phyloP scores from a whole-genome alignment of 2,888 invertebrate species.

The Epinotia demarniana region DNA sequence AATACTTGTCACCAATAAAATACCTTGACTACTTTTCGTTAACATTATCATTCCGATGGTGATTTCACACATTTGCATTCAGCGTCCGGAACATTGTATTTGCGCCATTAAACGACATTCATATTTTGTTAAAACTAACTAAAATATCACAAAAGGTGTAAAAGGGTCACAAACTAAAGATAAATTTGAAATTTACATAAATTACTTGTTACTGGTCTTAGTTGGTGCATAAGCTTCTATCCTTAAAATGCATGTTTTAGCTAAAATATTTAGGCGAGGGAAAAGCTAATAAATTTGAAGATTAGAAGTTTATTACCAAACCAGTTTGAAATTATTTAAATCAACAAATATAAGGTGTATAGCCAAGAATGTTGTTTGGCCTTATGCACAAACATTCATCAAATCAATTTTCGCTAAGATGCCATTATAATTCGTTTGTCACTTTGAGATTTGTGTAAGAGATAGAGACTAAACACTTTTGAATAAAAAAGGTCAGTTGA shows the following conservation, averaged over 20 bases:
- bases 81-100: neutral
- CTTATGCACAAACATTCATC: no score
- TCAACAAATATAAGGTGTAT: neutral
- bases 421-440: no score
- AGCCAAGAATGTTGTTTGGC: neutral
- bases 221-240: conserved; percentile 1
- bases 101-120: conserved; percentile 4
- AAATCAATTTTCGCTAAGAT: no score
- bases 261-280: neutral
- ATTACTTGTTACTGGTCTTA: neutral
- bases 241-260: neutral
- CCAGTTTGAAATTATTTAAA: neutral
- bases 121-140: conserved; percentile 48
- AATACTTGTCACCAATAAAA: neutral
- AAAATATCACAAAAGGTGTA: conserved; percentile 63
- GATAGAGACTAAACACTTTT: no score
- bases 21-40: no score
- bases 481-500: no score
- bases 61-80: neutral
- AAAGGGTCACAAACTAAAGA: conserved; percentile 38
- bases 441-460: no score
- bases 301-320: conserved; percentile 8
- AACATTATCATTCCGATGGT: neutral
- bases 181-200: neutral
- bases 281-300: neutral